Evolutionary conservation across 2,888 invertebrate genomes (phyloP).

Genomic region (Sinohyriopsis cumingii): DNA sequence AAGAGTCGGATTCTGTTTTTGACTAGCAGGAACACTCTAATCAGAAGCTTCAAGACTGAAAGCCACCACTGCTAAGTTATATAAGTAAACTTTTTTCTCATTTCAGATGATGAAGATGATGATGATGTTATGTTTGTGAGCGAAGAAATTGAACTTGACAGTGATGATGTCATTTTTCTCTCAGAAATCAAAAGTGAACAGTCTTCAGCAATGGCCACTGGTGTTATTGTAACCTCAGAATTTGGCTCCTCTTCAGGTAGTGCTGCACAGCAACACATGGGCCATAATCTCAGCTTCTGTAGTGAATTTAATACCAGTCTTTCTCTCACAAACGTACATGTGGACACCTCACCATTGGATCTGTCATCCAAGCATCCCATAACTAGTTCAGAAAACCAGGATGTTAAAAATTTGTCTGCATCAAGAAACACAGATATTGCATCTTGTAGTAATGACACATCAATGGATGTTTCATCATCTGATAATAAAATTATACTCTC

Average conservation of each 20-base stretch:
- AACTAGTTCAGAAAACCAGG: too few relatives aligned
- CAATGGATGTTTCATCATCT: too few relatives aligned
- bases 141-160: conserved; percentile 50
- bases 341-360: conserved; percentile 12
- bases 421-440: too few relatives aligned
- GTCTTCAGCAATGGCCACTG: conserved; percentile 6
- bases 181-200: conserved; percentile 37
- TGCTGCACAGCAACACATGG: background rate
- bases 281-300: conserved; percentile 12
- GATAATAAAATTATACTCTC: too few relatives aligned
- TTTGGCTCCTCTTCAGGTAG: background rate
- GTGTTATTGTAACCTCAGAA: background rate
- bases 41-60: too few relatives aligned
- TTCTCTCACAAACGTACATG: too few relatives aligned
- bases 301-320: conserved; percentile 3
- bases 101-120: conserved; percentile 48
- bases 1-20: too few relatives aligned
- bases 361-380: conserved; percentile 11
- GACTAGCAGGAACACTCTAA: too few relatives aligned
- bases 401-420: too few relatives aligned
- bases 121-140: conserved; percentile 58
- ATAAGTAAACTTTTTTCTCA: background rate
- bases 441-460: too few relatives aligned
- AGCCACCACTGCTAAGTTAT: too few relatives aligned
- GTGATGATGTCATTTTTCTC: conserved; percentile 52